Conservation (phyloP, 2,113 vertebrate genomes). For the Ailurus styani region DNA sequence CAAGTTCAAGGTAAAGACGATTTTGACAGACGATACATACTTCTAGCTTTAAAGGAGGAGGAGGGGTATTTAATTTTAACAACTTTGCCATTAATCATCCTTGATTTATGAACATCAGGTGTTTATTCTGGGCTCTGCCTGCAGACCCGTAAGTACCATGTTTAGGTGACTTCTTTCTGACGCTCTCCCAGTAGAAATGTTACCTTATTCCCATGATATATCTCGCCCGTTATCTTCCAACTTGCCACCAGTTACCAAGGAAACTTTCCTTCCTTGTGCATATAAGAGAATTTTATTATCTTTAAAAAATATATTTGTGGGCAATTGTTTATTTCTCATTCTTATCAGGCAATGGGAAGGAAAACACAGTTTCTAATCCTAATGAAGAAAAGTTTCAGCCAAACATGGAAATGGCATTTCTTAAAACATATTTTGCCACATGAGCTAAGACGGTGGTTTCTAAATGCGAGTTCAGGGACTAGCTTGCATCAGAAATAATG, state of each 20-base stretch:
- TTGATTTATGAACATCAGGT: background rate
- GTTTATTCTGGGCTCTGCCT: background rate
- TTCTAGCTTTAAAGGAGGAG: background rate
- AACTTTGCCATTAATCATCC: background rate
- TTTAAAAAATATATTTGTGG: background rate
- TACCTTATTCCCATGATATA: background rate
- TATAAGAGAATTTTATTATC: background rate
- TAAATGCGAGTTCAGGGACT: background rate
- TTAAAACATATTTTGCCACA: background rate
- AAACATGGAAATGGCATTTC: background rate
- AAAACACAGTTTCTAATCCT: background rate
- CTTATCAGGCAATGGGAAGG: background rate
- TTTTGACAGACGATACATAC: background rate
- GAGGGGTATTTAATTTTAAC: background rate
- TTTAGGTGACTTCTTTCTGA: background rate
- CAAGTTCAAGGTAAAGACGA: background rate
- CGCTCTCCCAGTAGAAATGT: background rate
- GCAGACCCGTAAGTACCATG: background rate
- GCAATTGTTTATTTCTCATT: background rate
- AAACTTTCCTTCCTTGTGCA: background rate
- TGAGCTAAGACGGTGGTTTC: background rate
- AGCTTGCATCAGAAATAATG: background rate
- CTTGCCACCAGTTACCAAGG: slow-evolving; percentile 41
- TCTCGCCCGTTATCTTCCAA: slow-evolving; percentile 11
- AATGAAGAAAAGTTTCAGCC: background rate